Percentiles rank a stretch among this genome's conserved stretches.
Conservation (phyloP, 2,113 vertebrate species). For the Theristicus caerulescens region DNA sequence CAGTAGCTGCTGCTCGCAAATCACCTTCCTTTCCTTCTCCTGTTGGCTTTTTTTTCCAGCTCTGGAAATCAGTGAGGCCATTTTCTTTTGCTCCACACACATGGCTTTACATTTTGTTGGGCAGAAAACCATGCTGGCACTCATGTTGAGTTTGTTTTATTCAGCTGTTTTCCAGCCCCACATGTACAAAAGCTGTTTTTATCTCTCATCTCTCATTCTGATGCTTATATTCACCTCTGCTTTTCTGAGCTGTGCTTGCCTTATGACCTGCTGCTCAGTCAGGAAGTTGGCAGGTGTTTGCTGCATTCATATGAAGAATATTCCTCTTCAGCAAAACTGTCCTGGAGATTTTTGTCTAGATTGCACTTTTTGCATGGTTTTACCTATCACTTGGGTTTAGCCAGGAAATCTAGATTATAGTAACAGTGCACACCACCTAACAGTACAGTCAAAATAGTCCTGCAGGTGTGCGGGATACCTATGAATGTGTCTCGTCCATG, state of each 20-base stretch:
- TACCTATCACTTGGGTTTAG: background rate
- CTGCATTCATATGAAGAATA: background rate
- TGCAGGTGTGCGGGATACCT: background rate
- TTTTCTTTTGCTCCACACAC: background rate
- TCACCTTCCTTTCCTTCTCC: background rate
- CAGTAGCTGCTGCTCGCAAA: background rate
- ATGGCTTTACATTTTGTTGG: background rate
- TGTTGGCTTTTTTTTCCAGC: background rate
- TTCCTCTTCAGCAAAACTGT: background rate
- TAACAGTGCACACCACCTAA: background rate
- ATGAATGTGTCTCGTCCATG: accelerated
- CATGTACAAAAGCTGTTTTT: background rate
- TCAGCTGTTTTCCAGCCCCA: background rate
- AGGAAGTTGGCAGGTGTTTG: background rate
- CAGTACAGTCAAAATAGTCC: background rate
- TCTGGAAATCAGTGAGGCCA: background rate
- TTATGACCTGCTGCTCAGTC: background rate
- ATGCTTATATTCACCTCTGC: background rate
- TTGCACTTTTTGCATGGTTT: background rate
- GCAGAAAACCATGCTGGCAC: background rate
- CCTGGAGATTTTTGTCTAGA: background rate
- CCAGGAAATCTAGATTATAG: background rate
- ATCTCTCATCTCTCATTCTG: background rate
- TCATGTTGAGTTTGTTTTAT: background rate
- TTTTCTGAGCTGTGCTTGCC: background rate